Evolutionary conservation across 2,888 invertebrate species (phyloP), one percentile per base, ranked within the genome.

Genomic region (Eugnorisma glareosa): DNA sequence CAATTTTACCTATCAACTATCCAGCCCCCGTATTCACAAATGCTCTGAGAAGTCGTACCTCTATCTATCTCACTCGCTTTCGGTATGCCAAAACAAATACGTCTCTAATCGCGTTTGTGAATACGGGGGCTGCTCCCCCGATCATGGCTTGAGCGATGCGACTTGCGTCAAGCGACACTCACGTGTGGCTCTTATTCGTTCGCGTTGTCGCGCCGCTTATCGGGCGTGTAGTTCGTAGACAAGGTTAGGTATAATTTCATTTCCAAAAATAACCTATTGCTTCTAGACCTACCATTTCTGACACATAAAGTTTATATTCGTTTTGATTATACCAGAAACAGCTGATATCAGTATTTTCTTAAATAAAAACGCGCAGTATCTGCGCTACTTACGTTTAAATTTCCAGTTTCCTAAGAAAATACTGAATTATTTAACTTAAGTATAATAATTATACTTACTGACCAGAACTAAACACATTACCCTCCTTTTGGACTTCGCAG

Each of bases 321-420:
- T 63, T 70, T 80, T 40, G 1, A 31, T 37, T 72, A 35, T 10
- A 71, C 28, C 21, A 64, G n/a, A 64, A 35, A 73, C 59, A 79
- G 48, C 68, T 86, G 68, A 73, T 59, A 73, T 72, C 61, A 54
- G 48, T 67, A 66, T 73, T 84, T 69, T 67, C 69, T 84, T 74
- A 40, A 63, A 51, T 6, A n/a, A 28, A 66, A 40, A 21, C 43
- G 48, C 31, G 21, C 43, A 37, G n/a, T 67, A 24, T 40, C 28
- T n/a, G 10, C n/a, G n/a, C n/a, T n/a, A 28, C 15, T 15, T 68
- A 31, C 15, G 40, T 54, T 67, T 48, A 21, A 70, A 74, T 57
- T n/a, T 1, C 4, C 35, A 57, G 68, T 54, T 21, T 21, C 8
- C n/a, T 13, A 66, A 57, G 68, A 72, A 69, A 72, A 35, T 71